Evolutionary conservation across 2,113 vertebrate species (phyloP).

Genomic region (Colistium nudipinnis): DNA sequence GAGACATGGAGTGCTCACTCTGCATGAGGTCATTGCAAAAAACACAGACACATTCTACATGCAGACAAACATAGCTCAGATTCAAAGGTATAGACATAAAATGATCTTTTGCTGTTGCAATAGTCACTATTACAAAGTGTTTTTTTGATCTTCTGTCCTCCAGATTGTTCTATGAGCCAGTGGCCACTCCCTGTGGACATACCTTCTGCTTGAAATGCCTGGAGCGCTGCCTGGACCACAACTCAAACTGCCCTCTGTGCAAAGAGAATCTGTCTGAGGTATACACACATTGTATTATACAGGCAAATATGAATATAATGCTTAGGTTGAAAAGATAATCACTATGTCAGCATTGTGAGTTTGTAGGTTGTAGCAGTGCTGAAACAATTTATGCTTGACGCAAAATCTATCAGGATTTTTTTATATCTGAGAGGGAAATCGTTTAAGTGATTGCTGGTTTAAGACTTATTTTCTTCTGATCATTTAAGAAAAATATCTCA

Average conservation of each 20-base stretch:
- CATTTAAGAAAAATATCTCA: too few species aligned
- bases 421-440: too few species aligned
- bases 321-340: too few species aligned
- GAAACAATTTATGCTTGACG: neutral
- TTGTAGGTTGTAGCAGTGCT: neutral
- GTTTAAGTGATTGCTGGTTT: too few species aligned
- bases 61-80: too few species aligned
- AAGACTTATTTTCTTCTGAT: too few species aligned
- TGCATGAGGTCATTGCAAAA: conserved; percentile 89
- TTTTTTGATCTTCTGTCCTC: conserved; percentile 16
- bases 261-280: conserved; percentile 93
- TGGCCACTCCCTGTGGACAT: conserved; percentile 92
- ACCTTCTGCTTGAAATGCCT: conserved; percentile 96
- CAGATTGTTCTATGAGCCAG: conserved; percentile 94
- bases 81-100: neutral
- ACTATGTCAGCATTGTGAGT: too few species aligned
- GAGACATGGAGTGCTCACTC: conserved; percentile 92
- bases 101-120: neutral
- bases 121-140: neutral
- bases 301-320: too few species aligned
- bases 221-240: conserved; percentile 93
- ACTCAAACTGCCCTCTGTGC: conserved; percentile 91
- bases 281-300: neutral
- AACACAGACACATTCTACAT: neutral
- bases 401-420: too few species aligned